Percentiles rank a stretch among this genome's conserved stretches.
Conservation (phyloP, 2,113 vertebrate species). For the Alexandromys fortis region DNA sequence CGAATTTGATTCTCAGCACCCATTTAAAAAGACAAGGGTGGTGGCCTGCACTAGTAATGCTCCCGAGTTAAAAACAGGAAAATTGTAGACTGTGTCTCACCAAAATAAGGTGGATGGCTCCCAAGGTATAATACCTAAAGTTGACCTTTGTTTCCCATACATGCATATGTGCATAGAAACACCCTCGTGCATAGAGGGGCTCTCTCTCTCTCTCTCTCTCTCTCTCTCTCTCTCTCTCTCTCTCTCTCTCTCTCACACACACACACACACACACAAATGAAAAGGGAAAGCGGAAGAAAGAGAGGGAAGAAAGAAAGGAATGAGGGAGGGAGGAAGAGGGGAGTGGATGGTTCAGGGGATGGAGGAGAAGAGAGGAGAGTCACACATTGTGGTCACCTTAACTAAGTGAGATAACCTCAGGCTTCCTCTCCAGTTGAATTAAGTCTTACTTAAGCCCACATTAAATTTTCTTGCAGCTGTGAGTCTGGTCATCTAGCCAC, state of each 20-base stretch:
- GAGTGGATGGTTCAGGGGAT: rapidly evolving
- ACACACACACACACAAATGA: neutral
- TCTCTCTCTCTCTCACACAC: neutral
- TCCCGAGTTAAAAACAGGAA: neutral
- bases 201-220: too few species aligned
- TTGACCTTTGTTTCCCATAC: neutral
- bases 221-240: too few species aligned
- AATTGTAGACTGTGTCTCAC: neutral
- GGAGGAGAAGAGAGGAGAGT: neutral
- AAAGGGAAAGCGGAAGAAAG: neutral
- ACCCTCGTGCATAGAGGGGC: neutral
- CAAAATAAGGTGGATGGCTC: neutral
- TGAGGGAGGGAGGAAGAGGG: too few species aligned
- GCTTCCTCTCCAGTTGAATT: neutral
- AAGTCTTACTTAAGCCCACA: neutral
- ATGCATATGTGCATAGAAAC: neutral
- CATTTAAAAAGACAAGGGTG: neutral
- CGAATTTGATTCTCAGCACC: neutral
- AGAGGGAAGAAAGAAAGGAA: neutral
- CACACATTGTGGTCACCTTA: neutral
- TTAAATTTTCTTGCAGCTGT: neutral
- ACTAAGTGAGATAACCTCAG: neutral
- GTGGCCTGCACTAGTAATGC: neutral
- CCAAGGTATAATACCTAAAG: neutral
- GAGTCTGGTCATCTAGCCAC: neutral